These are phyloP conservation scores for Acanthaster planci DNA, from an alignment of 35 echinoderm and acorn worm genomes.

Conservation along the genomic window DNA sequence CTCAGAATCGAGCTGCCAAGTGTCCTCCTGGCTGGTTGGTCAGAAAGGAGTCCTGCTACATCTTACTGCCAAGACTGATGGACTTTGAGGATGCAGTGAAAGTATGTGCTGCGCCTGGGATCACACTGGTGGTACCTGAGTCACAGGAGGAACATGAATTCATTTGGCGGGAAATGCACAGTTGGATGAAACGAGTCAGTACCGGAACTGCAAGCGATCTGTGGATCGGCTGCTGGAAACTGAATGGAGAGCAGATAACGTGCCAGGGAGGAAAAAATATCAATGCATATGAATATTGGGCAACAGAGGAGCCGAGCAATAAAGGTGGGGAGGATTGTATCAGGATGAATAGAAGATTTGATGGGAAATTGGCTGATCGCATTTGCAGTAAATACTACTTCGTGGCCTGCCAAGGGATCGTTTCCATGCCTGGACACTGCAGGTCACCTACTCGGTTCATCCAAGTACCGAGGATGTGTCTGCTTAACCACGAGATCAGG, in stretches of 20 bases:
- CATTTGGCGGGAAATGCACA: no score
- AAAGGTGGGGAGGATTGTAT: not conserved
- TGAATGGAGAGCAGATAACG: not conserved
- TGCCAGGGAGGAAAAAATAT: not conserved
- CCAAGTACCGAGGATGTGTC: not conserved
- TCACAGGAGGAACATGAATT: no score
- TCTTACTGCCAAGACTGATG: no score
- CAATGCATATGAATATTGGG: not conserved
- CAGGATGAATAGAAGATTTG: not conserved
- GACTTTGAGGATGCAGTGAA: no score
- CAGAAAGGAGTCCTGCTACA: no score
- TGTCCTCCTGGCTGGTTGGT: no score
- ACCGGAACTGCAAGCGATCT: no score
- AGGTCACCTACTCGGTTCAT: not conserved
- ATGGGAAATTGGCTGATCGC: not conserved
- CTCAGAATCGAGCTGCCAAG: no score
- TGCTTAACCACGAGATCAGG: constrained; percentile 6
- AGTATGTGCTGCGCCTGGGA: no score
- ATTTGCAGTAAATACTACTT: not conserved
- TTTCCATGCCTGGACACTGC: not conserved
- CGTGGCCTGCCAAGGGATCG: not conserved
- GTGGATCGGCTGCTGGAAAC: not conserved
- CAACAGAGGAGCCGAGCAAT: not conserved
- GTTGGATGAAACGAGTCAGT: no score
- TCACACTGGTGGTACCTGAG: no score